A percentile compares a stretch with the other conserved stretches of the same genome.
phyloP scores from a whole-genome alignment of 2,888 invertebrate genomes.

The Spisula solida region DNA sequence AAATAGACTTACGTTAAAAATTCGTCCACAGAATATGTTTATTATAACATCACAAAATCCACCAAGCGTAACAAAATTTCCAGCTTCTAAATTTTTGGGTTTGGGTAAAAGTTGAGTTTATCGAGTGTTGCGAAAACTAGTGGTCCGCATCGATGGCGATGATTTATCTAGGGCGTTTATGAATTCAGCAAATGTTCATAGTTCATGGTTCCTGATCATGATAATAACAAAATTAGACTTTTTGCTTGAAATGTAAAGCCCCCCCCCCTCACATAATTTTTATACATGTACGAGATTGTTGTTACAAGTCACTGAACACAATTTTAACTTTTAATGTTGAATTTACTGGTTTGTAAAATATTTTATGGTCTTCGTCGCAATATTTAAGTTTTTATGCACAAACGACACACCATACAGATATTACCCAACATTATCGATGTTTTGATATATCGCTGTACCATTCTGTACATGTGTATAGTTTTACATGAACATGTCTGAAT shows the following conservation, averaged over 20 bases:
- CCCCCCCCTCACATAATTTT: neutral
- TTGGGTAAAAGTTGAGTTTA: neutral
- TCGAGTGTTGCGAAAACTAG: neutral
- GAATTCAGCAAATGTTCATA: neutral
- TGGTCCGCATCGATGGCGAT: neutral
- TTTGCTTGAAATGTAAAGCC: neutral
- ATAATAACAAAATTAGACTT: neutral
- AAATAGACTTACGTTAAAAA: neutral
- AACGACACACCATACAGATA: too few species aligned
- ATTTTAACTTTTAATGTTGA: neutral
- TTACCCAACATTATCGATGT: too few species aligned
- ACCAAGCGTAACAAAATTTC: neutral
- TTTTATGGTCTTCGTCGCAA: neutral
- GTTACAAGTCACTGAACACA: neutral
- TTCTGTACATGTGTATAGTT: too few species aligned
- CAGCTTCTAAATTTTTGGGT: neutral
- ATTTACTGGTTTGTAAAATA: neutral
- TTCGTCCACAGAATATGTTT: neutral
- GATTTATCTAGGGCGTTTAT: neutral
- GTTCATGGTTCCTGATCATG: neutral
- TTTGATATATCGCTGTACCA: too few species aligned
- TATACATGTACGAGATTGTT: neutral
- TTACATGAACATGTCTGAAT: too few species aligned
- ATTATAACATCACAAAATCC: neutral
- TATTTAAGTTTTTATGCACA: too few species aligned